These are phyloP conservation scores for Xestoiulus laeticollis DNA, from an alignment of 2,888 invertebrate genomes.

Conservation along the genomic window DNA sequence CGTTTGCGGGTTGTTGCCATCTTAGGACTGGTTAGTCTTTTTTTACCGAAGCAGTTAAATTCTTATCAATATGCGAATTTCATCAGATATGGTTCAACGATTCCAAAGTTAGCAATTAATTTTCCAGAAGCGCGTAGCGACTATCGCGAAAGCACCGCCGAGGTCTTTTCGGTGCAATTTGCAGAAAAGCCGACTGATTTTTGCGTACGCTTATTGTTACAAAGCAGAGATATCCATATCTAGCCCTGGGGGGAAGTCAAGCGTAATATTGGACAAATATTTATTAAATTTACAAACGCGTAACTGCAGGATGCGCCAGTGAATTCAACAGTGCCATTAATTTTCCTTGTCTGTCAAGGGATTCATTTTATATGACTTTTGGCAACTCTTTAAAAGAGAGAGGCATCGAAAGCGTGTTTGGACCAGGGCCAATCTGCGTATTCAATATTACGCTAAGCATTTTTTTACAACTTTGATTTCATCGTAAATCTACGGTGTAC, in stretches of 20 bases:
- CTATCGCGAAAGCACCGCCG: background rate
- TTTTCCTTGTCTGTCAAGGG: background rate
- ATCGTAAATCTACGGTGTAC: too few relatives aligned
- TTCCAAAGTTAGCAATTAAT: background rate
- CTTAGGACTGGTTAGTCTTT: too few relatives aligned
- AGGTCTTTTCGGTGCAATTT: background rate
- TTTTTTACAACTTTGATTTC: background rate
- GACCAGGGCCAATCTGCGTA: background rate
- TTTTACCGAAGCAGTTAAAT: too few relatives aligned
- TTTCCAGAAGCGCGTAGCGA: background rate
- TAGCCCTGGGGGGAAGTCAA: background rate
- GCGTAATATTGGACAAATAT: background rate
- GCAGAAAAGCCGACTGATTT: background rate
- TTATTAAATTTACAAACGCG: background rate
- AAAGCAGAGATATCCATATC: background rate
- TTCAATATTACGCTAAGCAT: background rate
- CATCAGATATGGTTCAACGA: background rate
- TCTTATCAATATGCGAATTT: background rate
- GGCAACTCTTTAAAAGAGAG: background rate
- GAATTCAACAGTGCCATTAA: background rate
- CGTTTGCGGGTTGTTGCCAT: too few relatives aligned
- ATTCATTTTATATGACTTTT: background rate
- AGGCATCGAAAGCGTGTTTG: background rate
- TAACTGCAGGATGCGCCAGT: background rate
- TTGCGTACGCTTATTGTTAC: background rate